These are phyloP conservation scores for Zosterops hypoxanthus DNA, from an alignment of 2,113 vertebrate genomes.

Conservation along the genomic window DNA sequence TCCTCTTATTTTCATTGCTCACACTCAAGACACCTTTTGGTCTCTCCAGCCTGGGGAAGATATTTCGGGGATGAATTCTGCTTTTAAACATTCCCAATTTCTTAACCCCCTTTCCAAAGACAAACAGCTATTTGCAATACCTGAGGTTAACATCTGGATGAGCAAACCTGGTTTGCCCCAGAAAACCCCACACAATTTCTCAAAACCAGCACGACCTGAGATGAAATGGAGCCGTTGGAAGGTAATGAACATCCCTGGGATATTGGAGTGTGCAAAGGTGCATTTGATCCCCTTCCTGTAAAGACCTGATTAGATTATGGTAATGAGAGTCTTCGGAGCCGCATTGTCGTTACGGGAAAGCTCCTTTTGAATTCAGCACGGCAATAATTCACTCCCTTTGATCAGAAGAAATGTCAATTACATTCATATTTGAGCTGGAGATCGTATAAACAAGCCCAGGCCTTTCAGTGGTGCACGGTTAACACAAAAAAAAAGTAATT, in stretches of 20 bases:
- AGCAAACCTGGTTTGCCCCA: background rate
- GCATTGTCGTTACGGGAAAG: background rate
- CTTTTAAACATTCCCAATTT: background rate
- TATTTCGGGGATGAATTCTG: background rate
- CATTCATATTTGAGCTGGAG: background rate
- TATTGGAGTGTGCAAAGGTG: background rate
- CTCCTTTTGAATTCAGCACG: background rate
- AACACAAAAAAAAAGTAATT: constrained; percentile 37
- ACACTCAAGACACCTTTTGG: background rate
- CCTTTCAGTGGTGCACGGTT: background rate
- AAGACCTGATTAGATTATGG: constrained; percentile 21
- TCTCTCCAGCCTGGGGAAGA: background rate
- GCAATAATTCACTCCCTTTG: constrained; percentile 32
- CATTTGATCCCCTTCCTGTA: constrained; percentile 22
- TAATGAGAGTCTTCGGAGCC: constrained; percentile 26
- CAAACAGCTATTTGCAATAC: background rate
- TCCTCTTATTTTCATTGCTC: background rate
- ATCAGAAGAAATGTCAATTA: constrained; percentile 35
- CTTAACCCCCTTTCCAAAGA: background rate
- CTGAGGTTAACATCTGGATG: background rate
- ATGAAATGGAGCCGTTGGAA: background rate
- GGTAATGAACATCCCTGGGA: background rate
- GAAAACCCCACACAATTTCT: background rate
- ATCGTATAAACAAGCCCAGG: constrained; percentile 7
- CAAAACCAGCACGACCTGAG: background rate